Evolutionary conservation across 2,113 vertebrate genomes (phyloP).

Genomic region (Xenus cinereus): DNA sequence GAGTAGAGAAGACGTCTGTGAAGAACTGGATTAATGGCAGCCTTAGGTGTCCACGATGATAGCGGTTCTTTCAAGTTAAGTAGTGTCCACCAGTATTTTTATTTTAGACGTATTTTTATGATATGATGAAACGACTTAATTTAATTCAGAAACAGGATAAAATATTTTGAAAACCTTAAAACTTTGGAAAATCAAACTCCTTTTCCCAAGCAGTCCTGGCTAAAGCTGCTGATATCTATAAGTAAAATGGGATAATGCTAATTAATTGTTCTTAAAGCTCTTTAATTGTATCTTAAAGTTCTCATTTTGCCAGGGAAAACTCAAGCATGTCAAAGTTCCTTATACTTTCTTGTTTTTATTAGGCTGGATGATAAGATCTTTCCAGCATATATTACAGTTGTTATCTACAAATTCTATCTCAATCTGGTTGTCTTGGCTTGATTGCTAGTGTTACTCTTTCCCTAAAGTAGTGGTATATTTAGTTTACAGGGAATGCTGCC

Average conservation of each 20-base stretch:
- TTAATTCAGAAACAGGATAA: background rate
- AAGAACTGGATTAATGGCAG: background rate
- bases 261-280: background rate
- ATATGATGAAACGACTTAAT: background rate
- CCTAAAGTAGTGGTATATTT: background rate
- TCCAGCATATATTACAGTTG: background rate
- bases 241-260: background rate
- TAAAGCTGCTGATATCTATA: background rate
- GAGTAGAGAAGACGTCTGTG: background rate
- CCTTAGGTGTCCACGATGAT: background rate
- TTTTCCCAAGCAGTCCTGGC: background rate
- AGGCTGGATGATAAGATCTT: background rate
- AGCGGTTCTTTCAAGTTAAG: background rate
- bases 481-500: background rate
- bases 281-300: background rate
- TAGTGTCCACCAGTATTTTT: background rate
- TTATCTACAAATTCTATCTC: background rate
- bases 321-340: background rate
- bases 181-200: background rate
- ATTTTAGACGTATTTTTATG: background rate
- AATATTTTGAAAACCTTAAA: background rate
- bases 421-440: background rate
- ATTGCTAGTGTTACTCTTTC: background rate
- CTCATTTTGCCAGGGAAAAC: background rate
- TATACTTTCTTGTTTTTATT: background rate